A percentile compares a stretch with the other conserved stretches of the same genome.
phyloP scores from a whole-genome alignment of 2,888 invertebrate species.

The Endotricha flammealis region DNA sequence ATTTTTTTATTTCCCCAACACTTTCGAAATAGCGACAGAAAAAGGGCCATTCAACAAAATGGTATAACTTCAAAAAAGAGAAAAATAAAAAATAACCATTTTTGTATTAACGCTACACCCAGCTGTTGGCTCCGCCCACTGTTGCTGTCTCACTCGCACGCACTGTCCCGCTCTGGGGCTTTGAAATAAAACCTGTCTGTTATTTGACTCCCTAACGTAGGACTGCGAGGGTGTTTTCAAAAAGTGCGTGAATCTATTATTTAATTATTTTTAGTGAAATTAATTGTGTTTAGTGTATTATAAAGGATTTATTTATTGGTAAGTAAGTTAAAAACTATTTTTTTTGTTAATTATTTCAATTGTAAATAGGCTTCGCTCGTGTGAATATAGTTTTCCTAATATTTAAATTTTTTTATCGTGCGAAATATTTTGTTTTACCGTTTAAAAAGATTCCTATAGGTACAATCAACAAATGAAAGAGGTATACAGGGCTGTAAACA shows the following conservation, averaged over 20 bases:
- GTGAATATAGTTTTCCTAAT: too few species aligned
- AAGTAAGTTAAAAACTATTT: too few species aligned
- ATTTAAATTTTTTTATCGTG: too few species aligned
- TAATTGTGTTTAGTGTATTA: constrained; percentile 5
- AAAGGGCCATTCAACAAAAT: not conserved
- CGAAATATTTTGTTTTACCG: too few species aligned
- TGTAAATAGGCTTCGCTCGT: too few species aligned
- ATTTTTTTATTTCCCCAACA: too few species aligned
- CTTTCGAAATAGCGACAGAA: not conserved
- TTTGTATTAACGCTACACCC: constrained; percentile 34
- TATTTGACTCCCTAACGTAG: constrained; percentile 59
- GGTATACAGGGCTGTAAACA: too few species aligned
- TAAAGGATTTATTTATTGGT: not conserved
- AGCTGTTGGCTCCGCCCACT: constrained; percentile 44
- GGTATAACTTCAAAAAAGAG: constrained; percentile 18
- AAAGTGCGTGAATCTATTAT: constrained; percentile 22
- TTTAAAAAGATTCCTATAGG: too few species aligned
- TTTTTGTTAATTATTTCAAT: too few species aligned
- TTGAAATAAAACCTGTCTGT: constrained; percentile 60
- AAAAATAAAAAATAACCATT: constrained; percentile 24
- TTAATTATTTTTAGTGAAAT: constrained; percentile 18
- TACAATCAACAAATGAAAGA: too few species aligned
- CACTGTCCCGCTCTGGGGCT: constrained; percentile 38
- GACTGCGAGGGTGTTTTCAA: constrained; percentile 51
- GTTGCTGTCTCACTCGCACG: constrained; percentile 30